Evolutionary conservation across 2,888 invertebrate genomes (phyloP).

Genomic region (Callosobruchus maculatus): DNA sequence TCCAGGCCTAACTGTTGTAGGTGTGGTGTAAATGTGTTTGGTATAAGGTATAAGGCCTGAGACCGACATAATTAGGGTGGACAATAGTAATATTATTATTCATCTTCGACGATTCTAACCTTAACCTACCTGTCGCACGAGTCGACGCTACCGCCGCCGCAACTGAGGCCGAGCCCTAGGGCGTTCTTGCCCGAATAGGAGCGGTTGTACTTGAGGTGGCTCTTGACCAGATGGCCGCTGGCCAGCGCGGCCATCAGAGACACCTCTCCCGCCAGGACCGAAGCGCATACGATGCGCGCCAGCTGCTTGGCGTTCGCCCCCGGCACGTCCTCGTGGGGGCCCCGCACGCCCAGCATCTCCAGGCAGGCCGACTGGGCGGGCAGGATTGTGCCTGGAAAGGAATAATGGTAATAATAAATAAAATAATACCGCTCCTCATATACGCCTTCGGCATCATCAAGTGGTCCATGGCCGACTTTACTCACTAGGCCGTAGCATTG

Average conservation of each 20-base stretch:
- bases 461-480: no score
- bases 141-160: background rate
- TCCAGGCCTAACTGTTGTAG: no score
- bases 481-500: no score
- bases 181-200: slow-evolving; percentile 44
- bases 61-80: no score
- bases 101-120: no score
- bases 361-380: slow-evolving; percentile 87
- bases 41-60: no score
- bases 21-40: no score
- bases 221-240: slow-evolving; percentile 90
- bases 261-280: slow-evolving; percentile 93
- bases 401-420: background rate
- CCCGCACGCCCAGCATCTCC: slow-evolving; percentile 77
- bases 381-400: slow-evolving; percentile 62
- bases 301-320: slow-evolving; percentile 85
- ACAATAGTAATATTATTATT: no score
- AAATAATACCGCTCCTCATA: no score
- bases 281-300: slow-evolving; percentile 85
- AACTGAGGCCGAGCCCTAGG: background rate
- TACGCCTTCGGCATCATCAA: no score
- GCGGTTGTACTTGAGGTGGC: slow-evolving; percentile 92
- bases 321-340: slow-evolving; percentile 65
- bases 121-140: background rate
- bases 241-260: slow-evolving; percentile 94